Evolutionary conservation across 1,140 invertebrate genomes (phyloP).

Genomic region (Protaetia brevitarsis): DNA sequence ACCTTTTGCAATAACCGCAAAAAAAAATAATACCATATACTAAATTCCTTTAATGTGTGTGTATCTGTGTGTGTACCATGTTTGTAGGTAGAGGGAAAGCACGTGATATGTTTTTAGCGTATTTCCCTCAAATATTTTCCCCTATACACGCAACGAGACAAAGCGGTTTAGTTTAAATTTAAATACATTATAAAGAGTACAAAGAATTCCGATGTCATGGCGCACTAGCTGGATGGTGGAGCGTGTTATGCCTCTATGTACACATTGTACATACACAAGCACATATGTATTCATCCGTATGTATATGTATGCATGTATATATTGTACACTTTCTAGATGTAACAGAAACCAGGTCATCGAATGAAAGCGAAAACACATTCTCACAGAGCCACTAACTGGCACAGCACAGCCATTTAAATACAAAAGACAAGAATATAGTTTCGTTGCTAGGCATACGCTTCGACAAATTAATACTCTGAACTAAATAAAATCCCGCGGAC

Average conservation of each 20-base stretch:
- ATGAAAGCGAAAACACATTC: slow-evolving; percentile 49
- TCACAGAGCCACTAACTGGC: slow-evolving; percentile 38
- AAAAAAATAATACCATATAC: too few relatives aligned
- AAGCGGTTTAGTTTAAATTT: slow-evolving; percentile 9
- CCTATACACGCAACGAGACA: too few relatives aligned
- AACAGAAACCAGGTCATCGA: slow-evolving; percentile 46
- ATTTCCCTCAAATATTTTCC: too few relatives aligned
- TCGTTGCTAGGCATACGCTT: slow-evolving; percentile 18
- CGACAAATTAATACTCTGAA: slow-evolving; percentile 8
- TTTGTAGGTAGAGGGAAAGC: too few relatives aligned
- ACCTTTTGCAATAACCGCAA: too few relatives aligned
- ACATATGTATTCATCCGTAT: neutral
- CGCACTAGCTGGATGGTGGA: slow-evolving; percentile 24
- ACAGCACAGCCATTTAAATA: slow-evolving; percentile 41
- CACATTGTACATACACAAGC: neutral
- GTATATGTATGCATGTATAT: slow-evolving; percentile 21
- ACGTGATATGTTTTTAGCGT: too few relatives aligned
- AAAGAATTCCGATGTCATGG: slow-evolving; percentile 23
- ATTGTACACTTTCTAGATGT: slow-evolving; percentile 44
- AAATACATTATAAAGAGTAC: slow-evolving; percentile 12
- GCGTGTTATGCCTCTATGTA: neutral
- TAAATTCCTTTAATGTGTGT: too few relatives aligned
- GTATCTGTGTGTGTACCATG: too few relatives aligned
- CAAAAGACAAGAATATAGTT: slow-evolving; percentile 31
- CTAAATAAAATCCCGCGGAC: too few relatives aligned